phyloP scores from a whole-genome alignment of 2,888 invertebrate species.

The Drosophila falleni region DNA sequence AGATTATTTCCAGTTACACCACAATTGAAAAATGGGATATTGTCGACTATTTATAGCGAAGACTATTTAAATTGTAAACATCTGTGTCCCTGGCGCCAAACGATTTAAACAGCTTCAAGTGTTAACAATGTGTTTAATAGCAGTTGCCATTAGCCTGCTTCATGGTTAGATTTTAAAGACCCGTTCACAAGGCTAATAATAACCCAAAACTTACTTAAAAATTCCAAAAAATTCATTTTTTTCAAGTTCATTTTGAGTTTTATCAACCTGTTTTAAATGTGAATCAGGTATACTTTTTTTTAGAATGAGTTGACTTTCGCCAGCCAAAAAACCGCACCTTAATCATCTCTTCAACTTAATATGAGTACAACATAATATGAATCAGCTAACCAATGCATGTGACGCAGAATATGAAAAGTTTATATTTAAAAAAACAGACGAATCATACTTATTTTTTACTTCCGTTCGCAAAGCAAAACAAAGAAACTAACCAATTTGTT shows the following conservation, averaged over 20 bases:
- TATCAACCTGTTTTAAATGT: conserved; percentile 18
- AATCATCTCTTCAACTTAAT: conserved; percentile 17
- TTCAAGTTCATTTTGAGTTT: conserved; percentile 21
- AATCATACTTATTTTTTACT: conserved; percentile 39
- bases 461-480: conserved; percentile 42
- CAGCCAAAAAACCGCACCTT: conserved; percentile 31
- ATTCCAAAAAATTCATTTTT: conserved; percentile 30
- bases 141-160: conserved; percentile 55
- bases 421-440: conserved; percentile 17
- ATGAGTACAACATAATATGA: conserved; percentile 21
- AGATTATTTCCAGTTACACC: too few relatives aligned
- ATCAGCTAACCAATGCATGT: conserved; percentile 27
- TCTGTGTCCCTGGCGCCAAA: conserved; percentile 13
- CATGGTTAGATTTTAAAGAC: conserved; percentile 51
- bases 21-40: conserved; percentile 24
- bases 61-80: conserved; percentile 33
- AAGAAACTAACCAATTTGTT: conserved; percentile 23
- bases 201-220: conserved; percentile 26
- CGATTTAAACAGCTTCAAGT: conserved; percentile 15
- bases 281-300: conserved; percentile 26
- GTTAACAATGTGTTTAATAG: conserved; percentile 37
- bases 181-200: conserved; percentile 56
- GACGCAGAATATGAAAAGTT: conserved; percentile 32
- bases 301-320: conserved; percentile 44
- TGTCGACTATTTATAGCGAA: conserved; percentile 7